Conservation (phyloP, 2,113 vertebrate species). For the Elanus axillaris region DNA sequence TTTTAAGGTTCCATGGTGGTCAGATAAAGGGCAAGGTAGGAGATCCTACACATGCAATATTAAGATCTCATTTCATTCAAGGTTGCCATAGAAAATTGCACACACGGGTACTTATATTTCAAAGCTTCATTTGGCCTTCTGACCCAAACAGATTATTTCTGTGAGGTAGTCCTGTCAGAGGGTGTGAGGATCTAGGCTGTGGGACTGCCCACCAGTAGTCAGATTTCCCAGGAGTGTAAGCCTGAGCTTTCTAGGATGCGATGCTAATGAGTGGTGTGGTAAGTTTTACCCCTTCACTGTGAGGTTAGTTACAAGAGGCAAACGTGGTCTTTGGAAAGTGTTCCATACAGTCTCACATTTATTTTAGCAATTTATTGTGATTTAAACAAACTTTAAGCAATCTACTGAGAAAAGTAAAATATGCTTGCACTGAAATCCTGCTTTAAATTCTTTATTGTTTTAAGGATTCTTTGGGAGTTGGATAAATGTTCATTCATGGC, state of each 20-base stretch:
- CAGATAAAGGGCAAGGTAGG: not conserved
- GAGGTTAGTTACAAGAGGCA: not conserved
- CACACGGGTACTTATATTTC: not conserved
- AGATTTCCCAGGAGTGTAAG: not conserved
- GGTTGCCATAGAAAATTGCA: not conserved
- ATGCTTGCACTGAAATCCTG: not conserved
- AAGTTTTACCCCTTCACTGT: not conserved
- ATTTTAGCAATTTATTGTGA: not conserved
- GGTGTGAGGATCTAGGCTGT: not conserved
- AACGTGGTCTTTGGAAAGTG: not conserved
- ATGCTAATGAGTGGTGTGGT: not conserved
- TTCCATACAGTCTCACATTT: not conserved
- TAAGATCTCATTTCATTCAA: not conserved
- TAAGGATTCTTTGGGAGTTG: not conserved
- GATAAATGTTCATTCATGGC: not conserved
- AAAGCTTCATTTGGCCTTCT: not conserved
- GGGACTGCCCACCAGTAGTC: rapidly evolving
- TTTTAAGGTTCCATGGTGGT: not conserved
- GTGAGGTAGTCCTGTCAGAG: rapidly evolving
- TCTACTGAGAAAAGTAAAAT: not conserved
- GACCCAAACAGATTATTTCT: not conserved
- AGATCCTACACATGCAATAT: not conserved
- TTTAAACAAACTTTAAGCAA: not conserved
- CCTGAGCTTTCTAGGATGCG: not conserved
- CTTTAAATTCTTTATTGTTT: not conserved